Percentiles rank a stretch among this genome's conserved stretches.
Conservation (phyloP, 2,888 invertebrate species). For the Chloroclysta siterata region DNA sequence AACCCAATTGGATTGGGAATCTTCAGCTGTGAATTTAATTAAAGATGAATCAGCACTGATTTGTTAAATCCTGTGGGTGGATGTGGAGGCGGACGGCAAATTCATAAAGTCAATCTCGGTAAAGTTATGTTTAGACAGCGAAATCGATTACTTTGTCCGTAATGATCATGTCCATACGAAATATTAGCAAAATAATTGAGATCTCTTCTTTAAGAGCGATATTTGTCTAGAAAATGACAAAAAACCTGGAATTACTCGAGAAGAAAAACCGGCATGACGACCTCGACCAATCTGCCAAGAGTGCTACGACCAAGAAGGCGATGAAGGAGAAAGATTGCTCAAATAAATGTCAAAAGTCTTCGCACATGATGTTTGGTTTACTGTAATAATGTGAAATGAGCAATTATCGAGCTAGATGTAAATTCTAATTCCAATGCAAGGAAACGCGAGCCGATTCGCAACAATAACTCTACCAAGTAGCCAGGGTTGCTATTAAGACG, state of each 20-base stretch:
- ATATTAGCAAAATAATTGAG: background rate
- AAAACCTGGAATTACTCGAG: background rate
- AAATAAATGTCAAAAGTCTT: background rate
- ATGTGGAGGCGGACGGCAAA: slow-evolving; percentile 3
- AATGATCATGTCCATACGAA: background rate
- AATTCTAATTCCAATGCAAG: slow-evolving; percentile 33
- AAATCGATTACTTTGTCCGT: background rate
- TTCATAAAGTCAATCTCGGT: background rate
- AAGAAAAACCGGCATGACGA: background rate
- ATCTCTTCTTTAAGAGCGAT: too few relatives aligned
- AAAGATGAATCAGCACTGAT: background rate
- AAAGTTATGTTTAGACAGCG: background rate
- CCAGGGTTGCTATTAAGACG: slow-evolving; percentile 13
- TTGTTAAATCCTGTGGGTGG: background rate
- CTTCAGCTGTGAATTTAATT: background rate
- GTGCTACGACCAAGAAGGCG: too few relatives aligned
- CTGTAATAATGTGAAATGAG: slow-evolving; percentile 27
- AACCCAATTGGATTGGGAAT: background rate
- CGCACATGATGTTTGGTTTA: slow-evolving; percentile 6
- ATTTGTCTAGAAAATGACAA: background rate
- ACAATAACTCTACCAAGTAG: slow-evolving; percentile 24
- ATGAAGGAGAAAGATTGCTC: background rate
- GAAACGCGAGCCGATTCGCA: slow-evolving; percentile 47
- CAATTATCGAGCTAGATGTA: slow-evolving; percentile 26
- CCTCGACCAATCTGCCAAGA: too few relatives aligned